Percentiles rank a stretch among this genome's conserved stretches.
Evolutionary conservation across 2,888 invertebrate genomes (phyloP).

Genomic region (Amblyjoppa fuscipennis): DNA sequence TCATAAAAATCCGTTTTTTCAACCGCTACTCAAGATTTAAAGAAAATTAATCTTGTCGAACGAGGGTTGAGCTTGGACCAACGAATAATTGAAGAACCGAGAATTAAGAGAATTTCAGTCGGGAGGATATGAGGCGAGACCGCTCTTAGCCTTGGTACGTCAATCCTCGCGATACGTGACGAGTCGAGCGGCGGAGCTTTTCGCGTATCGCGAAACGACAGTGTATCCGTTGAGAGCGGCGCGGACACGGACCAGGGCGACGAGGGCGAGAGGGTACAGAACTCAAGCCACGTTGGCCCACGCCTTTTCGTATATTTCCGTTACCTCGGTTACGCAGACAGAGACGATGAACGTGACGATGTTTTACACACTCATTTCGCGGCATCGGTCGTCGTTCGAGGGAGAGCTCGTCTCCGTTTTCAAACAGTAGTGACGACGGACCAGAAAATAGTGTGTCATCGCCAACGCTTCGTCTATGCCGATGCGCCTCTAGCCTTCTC

Average conservation of each 20-base stretch:
- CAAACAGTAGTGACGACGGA: constrained; percentile 66
- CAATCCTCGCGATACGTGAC: constrained; percentile 25
- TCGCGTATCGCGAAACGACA: constrained; percentile 2
- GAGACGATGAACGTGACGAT: constrained; percentile 12
- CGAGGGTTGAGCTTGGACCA: not conserved
- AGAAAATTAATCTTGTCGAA: not conserved
- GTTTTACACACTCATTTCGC: not conserved
- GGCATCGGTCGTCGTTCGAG: constrained; percentile 8
- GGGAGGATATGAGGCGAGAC: not conserved
- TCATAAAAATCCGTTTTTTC: not conserved
- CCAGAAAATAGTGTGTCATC: constrained; percentile 69
- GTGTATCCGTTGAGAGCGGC: constrained; percentile 29
- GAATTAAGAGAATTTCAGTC: not conserved
- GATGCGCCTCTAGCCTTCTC: constrained; percentile 15
- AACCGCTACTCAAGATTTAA: not conserved
- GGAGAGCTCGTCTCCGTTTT: constrained; percentile 43
- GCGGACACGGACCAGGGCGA: constrained; percentile 11
- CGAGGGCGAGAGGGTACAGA: not conserved
- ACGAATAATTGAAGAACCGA: not conserved
- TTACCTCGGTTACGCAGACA: constrained; percentile 46
- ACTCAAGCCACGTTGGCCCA: constrained; percentile 30
- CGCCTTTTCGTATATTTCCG: constrained; percentile 62
- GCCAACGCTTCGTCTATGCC: constrained; percentile 58
- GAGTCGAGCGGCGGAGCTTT: constrained; percentile 13
- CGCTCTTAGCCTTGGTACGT: constrained; percentile 38